A percentile compares a stretch with the other conserved stretches of the same genome.
phyloP scores from a whole-genome alignment of 92 coral and sea anemone species.

The Pocillopora meandrina region DNA sequence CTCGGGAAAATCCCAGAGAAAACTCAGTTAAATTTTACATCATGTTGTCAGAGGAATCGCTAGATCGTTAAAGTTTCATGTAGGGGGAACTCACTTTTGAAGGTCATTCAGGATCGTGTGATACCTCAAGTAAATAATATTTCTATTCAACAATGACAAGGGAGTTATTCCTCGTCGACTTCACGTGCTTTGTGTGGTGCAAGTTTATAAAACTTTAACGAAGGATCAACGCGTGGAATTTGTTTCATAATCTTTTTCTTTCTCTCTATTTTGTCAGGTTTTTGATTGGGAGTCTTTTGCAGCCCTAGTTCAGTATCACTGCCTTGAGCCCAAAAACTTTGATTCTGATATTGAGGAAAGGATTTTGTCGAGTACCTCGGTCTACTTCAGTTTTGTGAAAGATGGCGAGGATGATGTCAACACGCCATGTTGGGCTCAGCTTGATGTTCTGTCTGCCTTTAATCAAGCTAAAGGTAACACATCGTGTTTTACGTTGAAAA shows the following conservation, averaged over 20 bases:
- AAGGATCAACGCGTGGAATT: background rate
- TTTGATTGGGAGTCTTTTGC: slow-evolving; percentile 65
- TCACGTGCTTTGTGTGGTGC: background rate
- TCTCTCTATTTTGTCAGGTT: slow-evolving; percentile 34
- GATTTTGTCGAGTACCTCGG: slow-evolving; percentile 46
- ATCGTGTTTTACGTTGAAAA: background rate
- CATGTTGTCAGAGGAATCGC: no score
- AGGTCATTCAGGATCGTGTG: no score
- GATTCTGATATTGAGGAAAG: slow-evolving; percentile 32
- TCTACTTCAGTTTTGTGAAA: slow-evolving; percentile 59
- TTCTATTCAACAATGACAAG: background rate
- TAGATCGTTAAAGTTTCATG: no score
- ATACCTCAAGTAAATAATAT: no score
- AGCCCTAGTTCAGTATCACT: slow-evolving; percentile 37
- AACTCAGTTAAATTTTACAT: no score
- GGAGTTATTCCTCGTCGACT: no score
- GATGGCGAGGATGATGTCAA: slow-evolving; percentile 58
- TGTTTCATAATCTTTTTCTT: background rate
- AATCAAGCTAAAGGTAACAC: slow-evolving; percentile 31
- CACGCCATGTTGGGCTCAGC: slow-evolving; percentile 71
- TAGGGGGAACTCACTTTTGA: no score
- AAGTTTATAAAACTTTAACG: background rate
- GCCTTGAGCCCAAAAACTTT: slow-evolving; percentile 51
- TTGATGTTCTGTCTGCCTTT: slow-evolving; percentile 41
- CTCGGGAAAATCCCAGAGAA: no score